Evolutionary conservation across 2,797 vertebrate species (phyloP), one percentile per base, ranked within the genome.

Genomic region (Alexandromys oeconomus): DNA sequence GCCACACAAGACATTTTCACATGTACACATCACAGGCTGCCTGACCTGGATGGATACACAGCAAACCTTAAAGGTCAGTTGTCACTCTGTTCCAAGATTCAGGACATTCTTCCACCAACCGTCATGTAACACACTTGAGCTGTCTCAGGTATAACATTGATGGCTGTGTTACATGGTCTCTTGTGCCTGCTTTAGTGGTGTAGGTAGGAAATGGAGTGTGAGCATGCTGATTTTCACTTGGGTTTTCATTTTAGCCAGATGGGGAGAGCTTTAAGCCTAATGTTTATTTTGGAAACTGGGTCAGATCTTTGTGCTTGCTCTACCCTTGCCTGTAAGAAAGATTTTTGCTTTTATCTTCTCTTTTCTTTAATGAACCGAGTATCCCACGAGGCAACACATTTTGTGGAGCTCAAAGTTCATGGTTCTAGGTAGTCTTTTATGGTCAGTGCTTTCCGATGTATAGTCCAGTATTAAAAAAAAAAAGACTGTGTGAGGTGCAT

Each of bases 181-280:
- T 95, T 81, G 37, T 27, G 57, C 37, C 93, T 94, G 59, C 57
- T 92, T 0, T 89, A 77, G 37, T 63, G 51, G 27, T 96, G 19
- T 85, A 89, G 86, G 84, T 92, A 95, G 87, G 89, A 92, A 87
- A 91, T 87, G 65, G 67, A 92, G 71, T 96, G 74, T 87, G 93
- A 92, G 89, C 71, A 59, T 65, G 78, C 69, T 96, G 87, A 77
- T 67, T 89, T 87, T 94, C 81, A 91, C 95, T 92, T 81, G 92
- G 94, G 40, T 97, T 92, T 96, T 96, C 34, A 63, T 94, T 97
- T 97, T 94, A 65, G 86, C 88, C 97, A 92, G 95, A 93, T 40
- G 23, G 91, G 86, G 76, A 93, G 67, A 94, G 40, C 0, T 96
- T 97, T 91, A 95, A 96, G 89, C 27, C 21, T 90, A 43, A 63